Conservation (phyloP, 2,797 vertebrate species). For the Chloroceryle inda region DNA sequence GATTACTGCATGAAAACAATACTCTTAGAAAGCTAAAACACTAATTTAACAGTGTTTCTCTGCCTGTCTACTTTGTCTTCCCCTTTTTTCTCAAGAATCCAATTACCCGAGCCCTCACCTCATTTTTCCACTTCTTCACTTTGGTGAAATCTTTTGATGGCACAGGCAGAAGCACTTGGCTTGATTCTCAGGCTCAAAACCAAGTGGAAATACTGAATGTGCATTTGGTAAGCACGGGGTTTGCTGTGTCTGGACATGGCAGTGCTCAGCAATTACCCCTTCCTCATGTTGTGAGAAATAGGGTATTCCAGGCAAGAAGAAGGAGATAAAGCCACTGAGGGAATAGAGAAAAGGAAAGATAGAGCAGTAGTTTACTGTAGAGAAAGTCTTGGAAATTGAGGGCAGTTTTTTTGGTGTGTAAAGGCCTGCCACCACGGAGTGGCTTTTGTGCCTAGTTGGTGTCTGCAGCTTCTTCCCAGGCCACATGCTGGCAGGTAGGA, state of each 20-base stretch:
- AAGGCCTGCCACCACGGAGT: accelerated
- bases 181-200: not conserved
- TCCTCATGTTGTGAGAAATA: accelerated
- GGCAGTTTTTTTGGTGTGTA: not conserved
- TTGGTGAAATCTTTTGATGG: not conserved
- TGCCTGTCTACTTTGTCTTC: not conserved
- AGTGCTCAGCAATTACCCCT: not conserved
- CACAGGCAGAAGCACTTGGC: not conserved
- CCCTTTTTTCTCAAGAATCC: not conserved
- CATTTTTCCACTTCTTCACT: not conserved
- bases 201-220: not conserved
- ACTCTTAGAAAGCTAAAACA: not conserved
- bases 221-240: not conserved
- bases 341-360: not conserved
- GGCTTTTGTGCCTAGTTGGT: not conserved
- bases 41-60: not conserved
- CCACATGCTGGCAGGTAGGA: not conserved
- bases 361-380: not conserved
- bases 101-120: not conserved
- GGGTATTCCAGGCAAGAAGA: not conserved
- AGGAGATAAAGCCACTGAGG: not conserved
- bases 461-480: not conserved
- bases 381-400: not conserved
- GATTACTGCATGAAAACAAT: conserved; percentile 35
- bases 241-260: not conserved